These are phyloP conservation scores for Germaria angustata DNA, from an alignment of 2,888 invertebrate genomes.

Conservation along the genomic window DNA sequence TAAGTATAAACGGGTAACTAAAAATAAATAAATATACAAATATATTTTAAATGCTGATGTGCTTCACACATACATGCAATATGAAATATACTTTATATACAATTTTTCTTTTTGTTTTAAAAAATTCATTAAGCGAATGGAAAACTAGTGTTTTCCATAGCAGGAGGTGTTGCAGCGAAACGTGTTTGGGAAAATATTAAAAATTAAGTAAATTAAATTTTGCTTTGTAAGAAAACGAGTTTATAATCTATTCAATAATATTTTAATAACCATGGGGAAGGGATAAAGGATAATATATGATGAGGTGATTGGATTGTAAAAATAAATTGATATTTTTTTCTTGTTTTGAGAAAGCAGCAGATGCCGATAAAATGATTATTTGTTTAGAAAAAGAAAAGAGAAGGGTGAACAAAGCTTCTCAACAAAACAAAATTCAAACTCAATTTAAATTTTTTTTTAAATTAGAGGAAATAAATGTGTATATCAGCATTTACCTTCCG, in stretches of 20 bases:
- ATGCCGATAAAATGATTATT: too few species aligned
- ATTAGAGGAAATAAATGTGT: too few species aligned
- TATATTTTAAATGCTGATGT: neutral
- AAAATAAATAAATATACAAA: neutral
- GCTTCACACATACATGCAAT: too few species aligned
- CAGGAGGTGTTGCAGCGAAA: neutral
- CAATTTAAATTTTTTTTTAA: too few species aligned
- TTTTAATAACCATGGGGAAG: neutral
- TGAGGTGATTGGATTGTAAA: neutral
- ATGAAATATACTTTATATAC: neutral
- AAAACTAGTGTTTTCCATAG: neutral
- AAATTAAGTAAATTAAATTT: neutral
- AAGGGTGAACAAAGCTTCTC: neutral
- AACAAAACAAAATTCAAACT: too few species aligned
- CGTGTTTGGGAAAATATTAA: neutral
- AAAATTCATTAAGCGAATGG: constrained; percentile 11
- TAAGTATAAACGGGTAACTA: neutral
- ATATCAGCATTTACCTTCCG: too few species aligned
- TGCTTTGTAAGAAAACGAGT: neutral
- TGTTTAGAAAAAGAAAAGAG: too few species aligned
- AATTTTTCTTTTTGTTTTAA: neutral
- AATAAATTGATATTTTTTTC: neutral
- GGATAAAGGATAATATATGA: neutral
- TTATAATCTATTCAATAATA: neutral
- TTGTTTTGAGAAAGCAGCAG: too few species aligned